Percentiles rank a stretch among this genome's conserved stretches.
phyloP scores from a whole-genome alignment of 2,113 vertebrate species.

The Eubucco bourcierii region DNA sequence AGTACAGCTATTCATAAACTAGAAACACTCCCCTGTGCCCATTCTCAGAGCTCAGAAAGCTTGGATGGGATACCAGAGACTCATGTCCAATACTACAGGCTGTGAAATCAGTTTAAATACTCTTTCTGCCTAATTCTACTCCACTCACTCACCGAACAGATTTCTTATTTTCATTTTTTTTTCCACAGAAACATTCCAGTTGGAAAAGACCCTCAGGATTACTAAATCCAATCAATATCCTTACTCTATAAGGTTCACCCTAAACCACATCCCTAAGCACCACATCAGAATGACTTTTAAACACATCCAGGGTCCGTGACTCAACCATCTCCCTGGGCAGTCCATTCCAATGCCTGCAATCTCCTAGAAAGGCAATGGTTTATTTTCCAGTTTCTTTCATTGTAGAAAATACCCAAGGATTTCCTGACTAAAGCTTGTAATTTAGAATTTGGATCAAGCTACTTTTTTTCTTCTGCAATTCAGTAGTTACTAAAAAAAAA shows the following conservation, averaged over 20 bases:
- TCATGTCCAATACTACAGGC: neutral
- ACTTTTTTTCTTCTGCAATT: neutral
- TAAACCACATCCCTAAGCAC: no score
- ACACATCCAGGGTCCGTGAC: no score
- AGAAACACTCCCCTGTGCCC: neutral
- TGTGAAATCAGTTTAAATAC: neutral
- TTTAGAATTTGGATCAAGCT: neutral
- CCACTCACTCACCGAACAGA: neutral
- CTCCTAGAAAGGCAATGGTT: neutral
- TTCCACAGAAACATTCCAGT: no score
- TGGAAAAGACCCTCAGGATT: no score
- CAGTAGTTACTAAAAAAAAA: neutral
- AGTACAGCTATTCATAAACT: neutral
- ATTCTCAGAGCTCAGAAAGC: neutral
- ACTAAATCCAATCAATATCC: no score
- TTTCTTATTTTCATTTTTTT: no score
- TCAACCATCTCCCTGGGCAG: no score
- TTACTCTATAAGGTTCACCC: no score
- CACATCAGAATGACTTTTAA: no score
- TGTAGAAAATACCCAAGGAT: neutral
- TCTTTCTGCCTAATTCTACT: neutral
- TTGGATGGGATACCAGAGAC: neutral
- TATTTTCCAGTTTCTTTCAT: neutral
- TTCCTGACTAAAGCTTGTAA: neutral
- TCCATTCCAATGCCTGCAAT: no score